Percentiles rank a stretch among this genome's conserved stretches.
Conservation (phyloP, 2,797 vertebrate species). For the Xiphophorus birchmanni region DNA sequence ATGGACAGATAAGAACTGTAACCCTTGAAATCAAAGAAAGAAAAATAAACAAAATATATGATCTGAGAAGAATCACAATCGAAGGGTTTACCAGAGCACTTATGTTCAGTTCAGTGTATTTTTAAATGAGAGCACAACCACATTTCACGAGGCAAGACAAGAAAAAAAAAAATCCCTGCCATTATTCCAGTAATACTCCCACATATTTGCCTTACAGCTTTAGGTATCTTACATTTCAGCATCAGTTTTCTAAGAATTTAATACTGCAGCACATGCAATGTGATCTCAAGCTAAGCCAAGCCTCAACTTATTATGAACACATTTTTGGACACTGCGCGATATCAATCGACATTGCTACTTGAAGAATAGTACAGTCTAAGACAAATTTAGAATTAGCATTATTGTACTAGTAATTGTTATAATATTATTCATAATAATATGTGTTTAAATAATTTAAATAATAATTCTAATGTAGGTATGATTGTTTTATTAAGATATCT, state of each 20-base stretch:
- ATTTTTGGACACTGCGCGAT: neutral
- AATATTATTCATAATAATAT: too few species aligned
- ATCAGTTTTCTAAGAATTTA: neutral
- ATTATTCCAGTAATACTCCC: neutral
- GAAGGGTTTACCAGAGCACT: constrained; percentile 19
- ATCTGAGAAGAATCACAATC: constrained; percentile 16
- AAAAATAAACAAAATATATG: constrained; percentile 23
- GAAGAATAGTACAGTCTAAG: neutral
- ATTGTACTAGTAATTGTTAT: neutral
- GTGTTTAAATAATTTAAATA: too few species aligned
- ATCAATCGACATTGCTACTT: neutral
- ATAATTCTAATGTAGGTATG: neutral
- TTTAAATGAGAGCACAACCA: neutral
- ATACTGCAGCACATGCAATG: neutral
- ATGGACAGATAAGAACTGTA: neutral
- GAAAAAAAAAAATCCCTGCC: neutral
- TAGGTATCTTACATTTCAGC: neutral
- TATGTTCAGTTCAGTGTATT: constrained; percentile 30
- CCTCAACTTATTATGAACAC: neutral
- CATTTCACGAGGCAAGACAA: neutral
- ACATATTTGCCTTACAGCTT: neutral
- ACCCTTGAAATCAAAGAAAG: neutral
- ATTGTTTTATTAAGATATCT: neutral
- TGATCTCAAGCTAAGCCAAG: neutral
- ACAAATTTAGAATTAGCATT: neutral